Percentiles rank a stretch among this genome's conserved stretches.
Evolutionary conservation across 1,140 invertebrate genomes (phyloP).

Genomic region (Pararge aegeria): DNA sequence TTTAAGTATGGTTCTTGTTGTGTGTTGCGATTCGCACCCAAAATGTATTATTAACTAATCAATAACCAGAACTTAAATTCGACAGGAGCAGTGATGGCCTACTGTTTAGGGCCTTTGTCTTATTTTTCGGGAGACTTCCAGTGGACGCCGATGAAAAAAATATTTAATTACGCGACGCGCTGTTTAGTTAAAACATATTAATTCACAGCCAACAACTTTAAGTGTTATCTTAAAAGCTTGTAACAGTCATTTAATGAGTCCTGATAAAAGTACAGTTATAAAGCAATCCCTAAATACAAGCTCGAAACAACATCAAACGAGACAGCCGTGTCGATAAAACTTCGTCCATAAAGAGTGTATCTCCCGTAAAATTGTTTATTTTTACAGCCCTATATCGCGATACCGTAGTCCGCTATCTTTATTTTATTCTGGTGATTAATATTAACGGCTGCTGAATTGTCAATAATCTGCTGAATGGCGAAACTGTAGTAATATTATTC

Average conservation of each 20-base stretch:
- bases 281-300: conserved; percentile 17
- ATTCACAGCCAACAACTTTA: too few species aligned
- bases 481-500: neutral
- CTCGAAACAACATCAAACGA: conserved; percentile 25
- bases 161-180: too few species aligned
- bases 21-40: too few species aligned
- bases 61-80: too few species aligned
- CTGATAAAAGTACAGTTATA: conserved; percentile 6
- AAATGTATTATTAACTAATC: too few species aligned
- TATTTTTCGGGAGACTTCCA: too few species aligned
- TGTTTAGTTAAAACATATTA: too few species aligned
- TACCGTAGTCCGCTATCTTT: conserved; percentile 13
- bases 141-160: too few species aligned
- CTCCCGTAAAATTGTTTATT: conserved; percentile 30
- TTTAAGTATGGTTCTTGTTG: too few species aligned
- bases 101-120: too few species aligned
- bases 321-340: conserved; percentile 25
- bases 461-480: conserved; percentile 7
- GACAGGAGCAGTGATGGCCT: too few species aligned
- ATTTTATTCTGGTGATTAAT: conserved; percentile 18
- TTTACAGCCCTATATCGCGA: conserved; percentile 17
- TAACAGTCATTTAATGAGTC: too few species aligned
- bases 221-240: neutral
- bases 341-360: conserved; percentile 25
- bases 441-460: conserved; percentile 12